A percentile compares a stretch with the other conserved stretches of the same genome.
Evolutionary conservation across 2,797 vertebrate genomes (phyloP).

Genomic region (Emydoidea blandingii): DNA sequence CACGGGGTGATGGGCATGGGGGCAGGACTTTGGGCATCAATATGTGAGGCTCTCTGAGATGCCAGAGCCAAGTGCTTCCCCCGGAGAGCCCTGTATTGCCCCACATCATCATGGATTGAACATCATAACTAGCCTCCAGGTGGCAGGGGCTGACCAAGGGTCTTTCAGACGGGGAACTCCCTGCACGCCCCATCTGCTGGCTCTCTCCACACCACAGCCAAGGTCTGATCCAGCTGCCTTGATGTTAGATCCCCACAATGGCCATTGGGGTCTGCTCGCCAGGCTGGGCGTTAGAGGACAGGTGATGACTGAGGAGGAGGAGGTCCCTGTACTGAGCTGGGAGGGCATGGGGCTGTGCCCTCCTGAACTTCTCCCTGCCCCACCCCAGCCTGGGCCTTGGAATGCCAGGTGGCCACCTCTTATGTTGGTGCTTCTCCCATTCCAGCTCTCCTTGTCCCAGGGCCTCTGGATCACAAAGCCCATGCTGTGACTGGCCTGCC

Average conservation of each 20-base stretch:
- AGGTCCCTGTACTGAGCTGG: too few relatives aligned
- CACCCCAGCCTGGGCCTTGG: background rate
- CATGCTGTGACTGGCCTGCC: accelerated
- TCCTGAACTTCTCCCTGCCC: background rate
- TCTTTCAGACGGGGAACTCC: too few relatives aligned
- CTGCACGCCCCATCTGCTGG: background rate
- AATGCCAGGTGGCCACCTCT: background rate
- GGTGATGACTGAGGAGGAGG: background rate
- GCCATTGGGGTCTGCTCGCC: background rate
- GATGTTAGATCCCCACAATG: too few relatives aligned
- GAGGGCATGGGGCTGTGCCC: too few relatives aligned
- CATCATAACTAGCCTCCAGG: background rate
- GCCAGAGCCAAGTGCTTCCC: background rate
- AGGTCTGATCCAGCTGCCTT: background rate
- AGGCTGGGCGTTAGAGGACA: background rate
- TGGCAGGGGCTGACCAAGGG: background rate
- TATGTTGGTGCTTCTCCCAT: background rate
- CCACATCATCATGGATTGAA: background rate
- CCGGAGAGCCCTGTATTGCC: background rate
- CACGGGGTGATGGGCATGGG: background rate
- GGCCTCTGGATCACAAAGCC: background rate
- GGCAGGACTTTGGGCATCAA: background rate
- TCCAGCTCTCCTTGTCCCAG: background rate
- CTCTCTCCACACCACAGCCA: background rate
- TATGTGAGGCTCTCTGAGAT: background rate